Evolutionary conservation across 2,797 vertebrate genomes (phyloP), one percentile per base, ranked within the genome.

Genomic region (Darevskia nairensis): DNA sequence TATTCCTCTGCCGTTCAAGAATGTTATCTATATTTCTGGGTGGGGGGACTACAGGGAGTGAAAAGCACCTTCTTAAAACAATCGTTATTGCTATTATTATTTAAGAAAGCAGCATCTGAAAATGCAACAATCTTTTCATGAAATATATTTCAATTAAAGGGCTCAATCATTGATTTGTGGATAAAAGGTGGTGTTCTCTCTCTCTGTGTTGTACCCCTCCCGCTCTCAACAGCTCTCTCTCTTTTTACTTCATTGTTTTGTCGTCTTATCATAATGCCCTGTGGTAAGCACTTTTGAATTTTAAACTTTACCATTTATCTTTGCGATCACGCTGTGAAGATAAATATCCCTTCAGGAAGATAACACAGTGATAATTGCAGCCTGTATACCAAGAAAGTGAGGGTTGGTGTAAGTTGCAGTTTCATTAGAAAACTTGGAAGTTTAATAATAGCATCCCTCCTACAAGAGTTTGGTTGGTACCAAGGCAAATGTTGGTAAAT

Each of bases 291-390:
- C 92, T 95, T 93, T 77, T 91, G 90, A 94, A 94, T 96, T 95
- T 94, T 95, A 95, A 95, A 95, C 95, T 95, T 96, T 85, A 89
- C 64, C 92, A 93, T 94, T 95, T 95, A 92, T 96, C 94, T 95
- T 90, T 61, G 93, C 29, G 90, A 91, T 94, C 95, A 92, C 0
- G 66, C 93, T 95, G 93, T 91, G 94, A 95, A 95, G 96, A 96
- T 94, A 96, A 96, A 95, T 96, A 96, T 95, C 96, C 96, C 95
- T 96, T 92, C 95, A 95, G 96, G 93, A 96, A 96, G 91, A 92
- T 90, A 94, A 74, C 90, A 95, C 93, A 96, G 32, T 69, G 81
- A 71, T 88, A 84, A 96, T 94, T 95, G 94, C 92, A 94, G 94
- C 94, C 95, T 95, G 90, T 95, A 93, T 87, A 93, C 89, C 41